Evolutionary conservation across 2,113 vertebrate species (phyloP).

Genomic region (Eulemur rufifrons): DNA sequence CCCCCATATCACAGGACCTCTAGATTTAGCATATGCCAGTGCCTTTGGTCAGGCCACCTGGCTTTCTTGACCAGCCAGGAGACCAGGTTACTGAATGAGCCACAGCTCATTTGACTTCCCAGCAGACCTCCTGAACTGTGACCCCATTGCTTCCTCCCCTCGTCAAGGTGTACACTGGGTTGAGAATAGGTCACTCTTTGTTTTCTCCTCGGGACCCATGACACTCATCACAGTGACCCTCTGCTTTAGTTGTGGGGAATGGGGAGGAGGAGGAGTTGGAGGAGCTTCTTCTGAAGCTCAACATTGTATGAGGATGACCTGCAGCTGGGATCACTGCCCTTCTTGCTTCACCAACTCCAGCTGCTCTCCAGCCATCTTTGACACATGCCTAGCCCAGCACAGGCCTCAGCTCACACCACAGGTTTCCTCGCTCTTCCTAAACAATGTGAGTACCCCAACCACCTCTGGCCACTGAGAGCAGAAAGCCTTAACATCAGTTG

Average conservation of each 20-base stretch:
- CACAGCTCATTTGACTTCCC: slow-evolving; percentile 28
- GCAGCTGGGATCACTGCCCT: slow-evolving; percentile 84
- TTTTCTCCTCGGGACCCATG: slow-evolving; percentile 45
- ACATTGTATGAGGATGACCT: slow-evolving; percentile 65
- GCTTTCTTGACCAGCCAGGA: background rate
- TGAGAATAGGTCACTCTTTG: slow-evolving; percentile 59
- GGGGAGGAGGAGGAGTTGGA: background rate
- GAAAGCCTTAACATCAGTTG: slow-evolving; percentile 63
- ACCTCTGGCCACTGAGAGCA: slow-evolving; percentile 60
- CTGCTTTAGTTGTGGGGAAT: slow-evolving; percentile 22
- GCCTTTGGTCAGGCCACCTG: slow-evolving; percentile 32
- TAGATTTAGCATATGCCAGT: background rate
- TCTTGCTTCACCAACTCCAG: slow-evolving; percentile 84
- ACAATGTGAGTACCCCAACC: slow-evolving; percentile 40
- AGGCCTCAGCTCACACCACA: slow-evolving; percentile 26
- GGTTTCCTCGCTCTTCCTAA: slow-evolving; percentile 64
- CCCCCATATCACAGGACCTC: background rate
- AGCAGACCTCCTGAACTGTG: slow-evolving; percentile 52
- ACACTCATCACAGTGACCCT: slow-evolving; percentile 16
- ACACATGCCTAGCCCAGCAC: background rate
- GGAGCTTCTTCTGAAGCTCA: background rate
- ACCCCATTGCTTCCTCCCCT: slow-evolving; percentile 41
- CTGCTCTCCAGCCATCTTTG: slow-evolving; percentile 38
- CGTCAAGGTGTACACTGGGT: slow-evolving; percentile 23
- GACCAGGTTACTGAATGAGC: slow-evolving; percentile 9